phyloP scores from a whole-genome alignment of 2,888 invertebrate genomes.

The Athripsodes cinereus region DNA sequence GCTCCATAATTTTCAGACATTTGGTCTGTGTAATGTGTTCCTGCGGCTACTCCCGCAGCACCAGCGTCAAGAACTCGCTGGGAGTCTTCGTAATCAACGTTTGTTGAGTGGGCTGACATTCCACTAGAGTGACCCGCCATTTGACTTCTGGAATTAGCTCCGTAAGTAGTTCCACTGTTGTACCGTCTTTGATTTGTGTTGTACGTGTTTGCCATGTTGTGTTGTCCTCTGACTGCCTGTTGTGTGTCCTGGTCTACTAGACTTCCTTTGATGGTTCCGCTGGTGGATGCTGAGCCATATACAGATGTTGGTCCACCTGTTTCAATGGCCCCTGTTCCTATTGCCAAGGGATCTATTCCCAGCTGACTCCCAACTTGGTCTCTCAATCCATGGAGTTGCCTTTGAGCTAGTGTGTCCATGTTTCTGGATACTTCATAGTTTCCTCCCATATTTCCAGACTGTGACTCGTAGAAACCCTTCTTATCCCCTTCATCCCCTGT shows the following conservation, averaged over 20 bases:
- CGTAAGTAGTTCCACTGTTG: slow-evolving; percentile 3
- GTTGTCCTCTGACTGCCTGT: neutral
- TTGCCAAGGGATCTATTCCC: slow-evolving; percentile 39
- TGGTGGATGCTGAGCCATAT: slow-evolving; percentile 42
- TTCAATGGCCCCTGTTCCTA: slow-evolving; percentile 26
- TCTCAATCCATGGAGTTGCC: slow-evolving; percentile 45
- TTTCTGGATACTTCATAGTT: slow-evolving; percentile 48
- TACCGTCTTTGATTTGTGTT: neutral
- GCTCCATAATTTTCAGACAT: neutral
- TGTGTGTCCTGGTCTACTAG: neutral
- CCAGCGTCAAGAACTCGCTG: neutral
- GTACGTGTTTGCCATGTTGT: neutral
- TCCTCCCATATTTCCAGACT: slow-evolving; percentile 49
- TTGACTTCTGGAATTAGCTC: slow-evolving; percentile 6
- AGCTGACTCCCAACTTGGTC: slow-evolving; percentile 43
- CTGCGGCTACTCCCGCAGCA: neutral
- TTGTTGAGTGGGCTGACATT: neutral
- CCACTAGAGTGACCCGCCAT: slow-evolving; percentile 4
- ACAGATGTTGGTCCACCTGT: slow-evolving; percentile 35
- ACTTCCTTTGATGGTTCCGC: slow-evolving; percentile 36
- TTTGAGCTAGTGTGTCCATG: slow-evolving; percentile 45
- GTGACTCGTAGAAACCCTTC: slow-evolving; percentile 46
- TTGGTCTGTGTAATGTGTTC: neutral
- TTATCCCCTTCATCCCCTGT: slow-evolving; percentile 42
- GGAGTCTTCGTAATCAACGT: neutral